A percentile compares a stretch with the other conserved stretches of the same genome.
Conservation (phyloP, 2,888 invertebrate species). For the Metacarcinus magister region DNA sequence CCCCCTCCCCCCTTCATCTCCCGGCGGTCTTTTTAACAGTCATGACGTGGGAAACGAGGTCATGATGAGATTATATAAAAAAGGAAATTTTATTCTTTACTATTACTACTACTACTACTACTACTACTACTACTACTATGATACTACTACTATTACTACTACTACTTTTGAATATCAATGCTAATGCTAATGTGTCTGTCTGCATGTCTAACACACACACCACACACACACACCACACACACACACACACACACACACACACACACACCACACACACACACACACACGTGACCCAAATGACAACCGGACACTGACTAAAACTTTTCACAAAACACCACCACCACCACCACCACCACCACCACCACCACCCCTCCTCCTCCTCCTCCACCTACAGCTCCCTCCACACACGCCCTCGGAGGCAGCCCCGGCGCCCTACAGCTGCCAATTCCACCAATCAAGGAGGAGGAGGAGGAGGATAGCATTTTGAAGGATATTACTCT, state of each 20-base stretch:
- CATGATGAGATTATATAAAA: background rate
- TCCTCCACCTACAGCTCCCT: background rate
- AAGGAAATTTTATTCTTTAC: background rate
- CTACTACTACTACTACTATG: background rate
- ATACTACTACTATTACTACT: background rate
- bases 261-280: no score
- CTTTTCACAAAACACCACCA: no score
- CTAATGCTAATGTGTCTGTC: no score
- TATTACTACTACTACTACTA: background rate
- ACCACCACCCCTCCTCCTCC: background rate
- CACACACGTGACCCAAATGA: no score
- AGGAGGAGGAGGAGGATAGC: background rate
- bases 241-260: no score
- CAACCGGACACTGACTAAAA: no score
- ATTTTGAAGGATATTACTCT: background rate
- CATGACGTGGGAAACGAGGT: slow-evolving; percentile 4
- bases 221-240: no score
- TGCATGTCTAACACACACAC: no score
- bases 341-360: background rate
- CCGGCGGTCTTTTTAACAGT: background rate
- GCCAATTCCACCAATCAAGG: background rate
- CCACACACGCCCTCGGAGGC: background rate
- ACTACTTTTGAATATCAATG: no score
- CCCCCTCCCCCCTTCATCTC: background rate
- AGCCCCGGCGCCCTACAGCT: background rate